phyloP scores from a whole-genome alignment of 2,888 invertebrate species.

The Trissolcus brochymenae region DNA sequence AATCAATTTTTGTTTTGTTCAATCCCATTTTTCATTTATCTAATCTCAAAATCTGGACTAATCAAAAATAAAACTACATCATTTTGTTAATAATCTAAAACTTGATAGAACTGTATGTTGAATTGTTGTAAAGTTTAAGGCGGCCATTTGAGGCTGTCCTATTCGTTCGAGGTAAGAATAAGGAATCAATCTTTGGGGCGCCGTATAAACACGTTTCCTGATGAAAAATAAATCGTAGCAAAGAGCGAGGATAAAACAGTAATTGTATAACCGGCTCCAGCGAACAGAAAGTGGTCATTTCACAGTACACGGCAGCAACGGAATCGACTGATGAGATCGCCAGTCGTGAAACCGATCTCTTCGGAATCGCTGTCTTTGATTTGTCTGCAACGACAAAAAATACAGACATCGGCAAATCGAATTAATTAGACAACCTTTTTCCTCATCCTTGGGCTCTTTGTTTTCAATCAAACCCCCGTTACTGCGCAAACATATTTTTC shows the following conservation, averaged over 20 bases:
- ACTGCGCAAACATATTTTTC: no score
- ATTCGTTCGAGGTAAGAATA: slow-evolving; percentile 31
- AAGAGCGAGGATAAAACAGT: slow-evolving; percentile 68
- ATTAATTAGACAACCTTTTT: slow-evolving; percentile 49
- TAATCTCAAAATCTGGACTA: no score
- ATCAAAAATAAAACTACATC: no score
- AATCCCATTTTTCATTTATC: background rate
- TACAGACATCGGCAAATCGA: slow-evolving; percentile 53
- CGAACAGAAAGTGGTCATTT: slow-evolving; percentile 64
- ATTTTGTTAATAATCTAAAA: background rate
- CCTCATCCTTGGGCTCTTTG: slow-evolving; percentile 40
- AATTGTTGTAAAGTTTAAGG: slow-evolving; percentile 21
- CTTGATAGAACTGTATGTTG: background rate
- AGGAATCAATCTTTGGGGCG: slow-evolving; percentile 55
- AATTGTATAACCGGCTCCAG: slow-evolving; percentile 72
- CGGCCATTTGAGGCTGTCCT: slow-evolving; percentile 54
- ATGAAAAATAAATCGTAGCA: slow-evolving; percentile 58
- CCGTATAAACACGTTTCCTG: slow-evolving; percentile 47
- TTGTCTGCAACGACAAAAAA: slow-evolving; percentile 56
- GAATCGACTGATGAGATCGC: slow-evolving; percentile 17
- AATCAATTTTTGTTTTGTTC: slow-evolving; percentile 8
- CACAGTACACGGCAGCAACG: slow-evolving; percentile 25
- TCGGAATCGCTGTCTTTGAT: slow-evolving; percentile 56
- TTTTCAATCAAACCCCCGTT: slow-evolving; percentile 9
- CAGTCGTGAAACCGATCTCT: slow-evolving; percentile 40